A percentile compares a stretch with the other conserved stretches of the same genome.
phyloP scores from a whole-genome alignment of 2,113 vertebrate genomes.

The Patagioenas fasciata region DNA sequence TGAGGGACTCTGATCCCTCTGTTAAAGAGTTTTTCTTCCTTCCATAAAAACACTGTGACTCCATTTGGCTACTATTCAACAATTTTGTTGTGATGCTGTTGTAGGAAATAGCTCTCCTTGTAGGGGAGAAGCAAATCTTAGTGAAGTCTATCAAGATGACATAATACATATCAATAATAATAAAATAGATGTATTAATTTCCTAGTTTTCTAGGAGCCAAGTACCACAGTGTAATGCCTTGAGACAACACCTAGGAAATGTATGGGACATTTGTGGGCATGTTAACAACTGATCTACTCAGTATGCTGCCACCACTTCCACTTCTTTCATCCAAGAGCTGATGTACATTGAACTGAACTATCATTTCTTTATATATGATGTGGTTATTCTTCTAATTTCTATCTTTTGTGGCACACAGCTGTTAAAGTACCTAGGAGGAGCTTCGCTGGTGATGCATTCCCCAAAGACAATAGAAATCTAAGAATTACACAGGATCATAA shows the following conservation, averaged over 20 bases:
- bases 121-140: background rate
- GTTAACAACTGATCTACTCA: background rate
- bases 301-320: background rate
- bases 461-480: background rate
- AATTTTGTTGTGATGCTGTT: background rate
- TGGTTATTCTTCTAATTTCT: background rate
- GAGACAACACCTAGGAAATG: background rate
- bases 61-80: background rate
- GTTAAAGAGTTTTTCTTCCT: background rate
- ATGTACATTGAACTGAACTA: background rate
- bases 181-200: background rate
- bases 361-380: background rate
- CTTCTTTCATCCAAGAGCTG: background rate
- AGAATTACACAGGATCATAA: background rate
- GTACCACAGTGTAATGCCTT: background rate
- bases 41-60: background rate
- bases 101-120: background rate
- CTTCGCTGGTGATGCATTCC: background rate
- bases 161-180: background rate
- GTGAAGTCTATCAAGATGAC: background rate
- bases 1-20: background rate
- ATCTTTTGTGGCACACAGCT: background rate
- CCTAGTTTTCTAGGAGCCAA: background rate
- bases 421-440: background rate
- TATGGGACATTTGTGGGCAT: background rate